Conservation (phyloP, 2,797 vertebrate species). For the Pantherophis alleghaniensis region DNA sequence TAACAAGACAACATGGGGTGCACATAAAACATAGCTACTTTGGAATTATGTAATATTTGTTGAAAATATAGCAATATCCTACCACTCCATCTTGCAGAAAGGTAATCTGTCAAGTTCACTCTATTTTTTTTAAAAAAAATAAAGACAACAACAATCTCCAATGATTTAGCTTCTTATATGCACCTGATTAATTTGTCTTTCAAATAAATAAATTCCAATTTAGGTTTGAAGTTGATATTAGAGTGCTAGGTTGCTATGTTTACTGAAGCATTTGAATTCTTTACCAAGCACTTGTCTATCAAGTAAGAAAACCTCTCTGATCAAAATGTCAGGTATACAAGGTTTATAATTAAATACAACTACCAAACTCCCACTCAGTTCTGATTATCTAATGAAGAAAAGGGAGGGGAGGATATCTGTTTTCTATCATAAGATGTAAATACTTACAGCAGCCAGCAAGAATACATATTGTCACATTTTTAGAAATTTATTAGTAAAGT, state of each 20-base stretch:
- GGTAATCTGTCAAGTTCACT: background rate
- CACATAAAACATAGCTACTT: background rate
- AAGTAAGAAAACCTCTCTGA: background rate
- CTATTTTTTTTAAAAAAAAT: background rate
- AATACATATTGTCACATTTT: conserved; percentile 63
- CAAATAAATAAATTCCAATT: background rate
- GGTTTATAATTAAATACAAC: conserved; percentile 25
- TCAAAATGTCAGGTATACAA: conserved; percentile 16
- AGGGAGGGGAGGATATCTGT: conserved; percentile 1
- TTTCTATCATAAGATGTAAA: conserved; percentile 48
- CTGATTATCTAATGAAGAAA: conserved; percentile 6
- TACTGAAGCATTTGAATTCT: background rate
- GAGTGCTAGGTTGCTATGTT: background rate
- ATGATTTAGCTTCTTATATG: background rate
- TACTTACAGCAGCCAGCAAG: conserved; percentile 38
- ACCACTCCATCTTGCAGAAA: background rate
- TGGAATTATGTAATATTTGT: background rate
- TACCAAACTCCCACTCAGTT: conserved; percentile 20
- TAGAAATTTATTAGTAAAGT: conserved; percentile 55
- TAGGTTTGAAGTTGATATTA: background rate
- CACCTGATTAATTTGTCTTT: background rate
- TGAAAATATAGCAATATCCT: background rate
- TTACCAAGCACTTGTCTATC: background rate
- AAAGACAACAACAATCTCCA: background rate
- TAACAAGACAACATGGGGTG: background rate